Evolutionary conservation across 2,797 vertebrate genomes (phyloP), one percentile per base, ranked within the genome.

Genomic region (Pristis pectinata): DNA sequence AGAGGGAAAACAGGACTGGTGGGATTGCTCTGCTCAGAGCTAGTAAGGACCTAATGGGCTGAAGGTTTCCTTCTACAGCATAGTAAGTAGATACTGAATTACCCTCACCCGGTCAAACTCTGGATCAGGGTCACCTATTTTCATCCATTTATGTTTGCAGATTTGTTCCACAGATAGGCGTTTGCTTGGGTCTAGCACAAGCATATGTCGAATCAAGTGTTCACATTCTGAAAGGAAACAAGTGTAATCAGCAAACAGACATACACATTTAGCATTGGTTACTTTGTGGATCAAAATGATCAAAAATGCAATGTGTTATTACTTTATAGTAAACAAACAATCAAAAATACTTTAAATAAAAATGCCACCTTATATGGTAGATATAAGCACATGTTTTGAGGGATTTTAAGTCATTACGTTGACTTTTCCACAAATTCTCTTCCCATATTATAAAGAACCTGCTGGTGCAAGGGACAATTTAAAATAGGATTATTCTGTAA

Each of bases 61-160:
- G 15, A 85, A 30, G n/a, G 49, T n/a, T 17, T 70, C 15, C 19
- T 70, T 70, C 19, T 2, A 74, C 19, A 74, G 22, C 7, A 74
- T 27, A 6, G 70, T 30, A 74, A 0, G 3, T 67, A 49, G 59
- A 59, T 11, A 91, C 24, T 64, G 59, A 19, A 67, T 67, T 67
- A 67, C 91, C n/a, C 98, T 98, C 95, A 99, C 99, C 97, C 98
- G 97, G 94, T 99, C 99, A 8, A 99, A 99, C 93, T 98, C 98
- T 0, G 98, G 98, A 24, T 99, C 99, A 0, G 97, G 97, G 95
- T 99, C 99, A 94, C 98, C 99, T 1, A 98, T 97, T 96, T 98
- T 99, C 98, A 99, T 99, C 99, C 99, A 99, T 97, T 99, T 99
- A 97, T 99, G 99, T 95, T 98, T 99, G 97, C 98, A 99, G 97